Evolutionary conservation across 2,797 vertebrate species (phyloP).

Genomic region (Etheostoma perlongum): DNA sequence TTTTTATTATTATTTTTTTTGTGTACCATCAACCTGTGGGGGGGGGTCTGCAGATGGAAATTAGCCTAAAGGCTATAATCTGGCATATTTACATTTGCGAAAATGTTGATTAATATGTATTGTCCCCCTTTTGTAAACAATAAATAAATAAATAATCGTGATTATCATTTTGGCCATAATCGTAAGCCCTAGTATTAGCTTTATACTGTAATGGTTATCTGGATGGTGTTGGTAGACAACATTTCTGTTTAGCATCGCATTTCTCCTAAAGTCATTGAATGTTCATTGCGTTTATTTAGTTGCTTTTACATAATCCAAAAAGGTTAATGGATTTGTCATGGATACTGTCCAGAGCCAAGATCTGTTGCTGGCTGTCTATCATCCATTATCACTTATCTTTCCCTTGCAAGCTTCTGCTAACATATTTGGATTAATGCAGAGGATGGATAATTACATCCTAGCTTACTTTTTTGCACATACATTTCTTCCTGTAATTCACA

Average conservation of each 20-base stretch:
- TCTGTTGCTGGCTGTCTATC: background rate
- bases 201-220: conserved; percentile 60
- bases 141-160: too few species aligned
- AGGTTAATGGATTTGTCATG: conserved; percentile 55
- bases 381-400: conserved; percentile 17
- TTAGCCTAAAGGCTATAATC: too few species aligned
- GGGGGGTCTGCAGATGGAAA: too few species aligned
- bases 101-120: too few species aligned
- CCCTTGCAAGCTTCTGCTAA: conserved; percentile 18
- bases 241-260: conserved; percentile 40
- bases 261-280: conserved; percentile 55
- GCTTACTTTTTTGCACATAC: background rate
- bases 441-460: background rate
- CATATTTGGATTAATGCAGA: conserved; percentile 9
- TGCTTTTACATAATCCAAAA: conserved; percentile 59
- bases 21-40: too few species aligned
- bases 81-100: too few species aligned
- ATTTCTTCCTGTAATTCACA: background rate
- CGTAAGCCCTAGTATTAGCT: conserved; percentile 50
- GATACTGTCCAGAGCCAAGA: conserved; percentile 28
- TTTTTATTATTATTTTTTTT: too few species aligned
- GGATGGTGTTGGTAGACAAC: conserved; percentile 42
- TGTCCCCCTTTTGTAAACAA: too few species aligned
- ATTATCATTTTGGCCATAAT: too few species aligned
- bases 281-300: conserved; percentile 55